phyloP scores from a whole-genome alignment of 2,888 invertebrate genomes.

The Mythimna loreyi region DNA sequence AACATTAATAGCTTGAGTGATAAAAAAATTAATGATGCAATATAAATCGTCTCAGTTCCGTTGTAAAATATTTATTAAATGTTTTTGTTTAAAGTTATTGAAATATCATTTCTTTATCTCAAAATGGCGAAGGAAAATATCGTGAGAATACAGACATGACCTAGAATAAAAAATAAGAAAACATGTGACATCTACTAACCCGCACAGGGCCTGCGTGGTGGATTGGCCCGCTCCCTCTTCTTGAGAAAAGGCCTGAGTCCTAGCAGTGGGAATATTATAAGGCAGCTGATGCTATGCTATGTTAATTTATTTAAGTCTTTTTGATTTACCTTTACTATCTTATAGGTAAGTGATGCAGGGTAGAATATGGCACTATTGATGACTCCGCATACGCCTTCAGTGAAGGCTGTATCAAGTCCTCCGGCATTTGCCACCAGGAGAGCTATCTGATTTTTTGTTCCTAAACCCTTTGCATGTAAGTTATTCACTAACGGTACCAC shows the following conservation, averaged over 20 bases:
- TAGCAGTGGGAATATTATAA: too few species aligned
- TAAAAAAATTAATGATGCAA: conserved; percentile 26
- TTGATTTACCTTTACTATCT: conserved; percentile 86
- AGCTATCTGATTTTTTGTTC: conserved; percentile 97
- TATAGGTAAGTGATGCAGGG: conserved; percentile 92
- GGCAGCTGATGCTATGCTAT: too few species aligned
- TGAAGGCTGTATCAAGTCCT: conserved; percentile 98
- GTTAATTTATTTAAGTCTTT: too few species aligned
- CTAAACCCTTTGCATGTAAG: conserved; percentile 95
- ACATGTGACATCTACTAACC: too few species aligned
- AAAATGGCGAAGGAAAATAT: too few species aligned
- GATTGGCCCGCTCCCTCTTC: too few species aligned
- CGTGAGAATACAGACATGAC: too few species aligned
- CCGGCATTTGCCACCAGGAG: conserved; percentile 98
- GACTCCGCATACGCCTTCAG: conserved; percentile 98
- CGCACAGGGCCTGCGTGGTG: too few species aligned
- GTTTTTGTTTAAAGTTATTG: conserved; percentile 17
- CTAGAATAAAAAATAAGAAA: too few species aligned
- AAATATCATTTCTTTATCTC: background rate
- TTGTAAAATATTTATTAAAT: conserved; percentile 37
- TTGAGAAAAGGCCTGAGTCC: too few species aligned
- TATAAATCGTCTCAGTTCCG: conserved; percentile 30
- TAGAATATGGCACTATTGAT: conserved; percentile 96
- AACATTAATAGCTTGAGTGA: conserved; percentile 29
- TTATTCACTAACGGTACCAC: conserved; percentile 97